Percentiles rank a stretch among this genome's conserved stretches.
Evolutionary conservation across 2,797 vertebrate species (phyloP).

Genomic region (Gymnodraco acuticeps): DNA sequence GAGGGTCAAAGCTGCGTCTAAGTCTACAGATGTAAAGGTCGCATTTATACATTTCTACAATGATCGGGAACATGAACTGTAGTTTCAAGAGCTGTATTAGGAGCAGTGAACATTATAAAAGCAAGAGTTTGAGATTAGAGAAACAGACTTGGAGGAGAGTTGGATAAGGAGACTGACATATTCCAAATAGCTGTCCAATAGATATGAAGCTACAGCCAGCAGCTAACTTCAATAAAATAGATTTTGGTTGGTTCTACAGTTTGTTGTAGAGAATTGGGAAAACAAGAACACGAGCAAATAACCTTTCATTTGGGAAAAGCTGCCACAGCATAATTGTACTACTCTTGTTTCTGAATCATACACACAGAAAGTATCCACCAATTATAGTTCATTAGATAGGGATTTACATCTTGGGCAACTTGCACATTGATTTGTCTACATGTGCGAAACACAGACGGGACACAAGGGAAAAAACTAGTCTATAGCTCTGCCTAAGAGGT

Average conservation of each 20-base stretch:
- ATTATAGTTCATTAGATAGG: not conserved
- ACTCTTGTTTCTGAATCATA: not conserved
- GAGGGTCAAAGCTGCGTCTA: not conserved
- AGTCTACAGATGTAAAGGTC: not conserved
- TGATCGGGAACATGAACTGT: too few relatives aligned
- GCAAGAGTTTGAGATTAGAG: too few relatives aligned
- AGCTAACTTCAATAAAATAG: too few relatives aligned
- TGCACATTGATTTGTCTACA: not conserved
- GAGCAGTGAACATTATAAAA: too few relatives aligned
- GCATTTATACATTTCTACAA: too few relatives aligned
- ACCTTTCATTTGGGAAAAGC: fast-evolving
- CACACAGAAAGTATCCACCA: not conserved
- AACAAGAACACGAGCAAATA: not conserved
- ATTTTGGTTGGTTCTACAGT: too few relatives aligned
- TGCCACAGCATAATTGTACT: too few relatives aligned
- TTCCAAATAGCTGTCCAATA: too few relatives aligned
- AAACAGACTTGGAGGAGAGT: too few relatives aligned
- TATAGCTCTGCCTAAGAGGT: not conserved
- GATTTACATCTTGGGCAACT: not conserved
- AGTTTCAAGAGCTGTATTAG: too few relatives aligned
- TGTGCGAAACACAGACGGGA: not conserved
- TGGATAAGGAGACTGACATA: too few relatives aligned
- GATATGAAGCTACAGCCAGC: not conserved
- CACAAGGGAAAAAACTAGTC: not conserved
- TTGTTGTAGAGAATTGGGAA: not conserved